phyloP scores from a whole-genome alignment of 1,140 invertebrate genomes.

The Drosophila cardini region DNA sequence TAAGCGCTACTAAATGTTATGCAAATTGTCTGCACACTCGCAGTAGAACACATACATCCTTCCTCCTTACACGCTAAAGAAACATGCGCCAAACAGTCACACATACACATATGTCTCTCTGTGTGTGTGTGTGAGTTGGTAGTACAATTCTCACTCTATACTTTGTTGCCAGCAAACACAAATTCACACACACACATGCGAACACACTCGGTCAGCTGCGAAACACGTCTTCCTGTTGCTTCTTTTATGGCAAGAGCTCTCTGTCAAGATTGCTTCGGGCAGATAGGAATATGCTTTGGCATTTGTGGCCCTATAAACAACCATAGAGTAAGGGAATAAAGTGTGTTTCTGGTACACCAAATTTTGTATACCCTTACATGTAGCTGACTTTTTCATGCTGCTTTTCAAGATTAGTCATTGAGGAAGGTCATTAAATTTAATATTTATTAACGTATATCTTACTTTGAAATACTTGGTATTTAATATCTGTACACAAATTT shows the following conservation, averaged over 20 bases:
- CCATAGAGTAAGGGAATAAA: background rate
- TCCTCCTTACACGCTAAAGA: background rate
- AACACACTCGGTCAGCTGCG: background rate
- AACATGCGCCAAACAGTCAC: constrained; percentile 17
- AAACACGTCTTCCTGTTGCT: constrained; percentile 53
- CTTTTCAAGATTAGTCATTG: no score
- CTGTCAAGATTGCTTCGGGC: constrained; percentile 34
- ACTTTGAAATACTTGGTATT: no score
- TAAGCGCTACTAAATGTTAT: constrained; percentile 57
- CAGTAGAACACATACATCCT: constrained; percentile 1
- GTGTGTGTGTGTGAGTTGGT: constrained; percentile 10
- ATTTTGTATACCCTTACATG: no score
- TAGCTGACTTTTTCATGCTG: no score
- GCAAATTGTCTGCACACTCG: constrained; percentile 46
- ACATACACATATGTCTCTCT: background rate
- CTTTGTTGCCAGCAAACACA: constrained; percentile 19
- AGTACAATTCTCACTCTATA: constrained; percentile 16
- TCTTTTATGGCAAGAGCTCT: constrained; percentile 30
- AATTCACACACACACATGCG: constrained; percentile 17
- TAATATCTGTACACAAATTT: no score
- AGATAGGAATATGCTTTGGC: constrained; percentile 35
- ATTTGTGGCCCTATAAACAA: constrained; percentile 33
- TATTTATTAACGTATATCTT: no score
- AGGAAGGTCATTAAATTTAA: no score
- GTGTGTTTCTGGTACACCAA: no score